Evolutionary conservation across 2,113 vertebrate species (phyloP).

Genomic region (Tursiops truncatus): DNA sequence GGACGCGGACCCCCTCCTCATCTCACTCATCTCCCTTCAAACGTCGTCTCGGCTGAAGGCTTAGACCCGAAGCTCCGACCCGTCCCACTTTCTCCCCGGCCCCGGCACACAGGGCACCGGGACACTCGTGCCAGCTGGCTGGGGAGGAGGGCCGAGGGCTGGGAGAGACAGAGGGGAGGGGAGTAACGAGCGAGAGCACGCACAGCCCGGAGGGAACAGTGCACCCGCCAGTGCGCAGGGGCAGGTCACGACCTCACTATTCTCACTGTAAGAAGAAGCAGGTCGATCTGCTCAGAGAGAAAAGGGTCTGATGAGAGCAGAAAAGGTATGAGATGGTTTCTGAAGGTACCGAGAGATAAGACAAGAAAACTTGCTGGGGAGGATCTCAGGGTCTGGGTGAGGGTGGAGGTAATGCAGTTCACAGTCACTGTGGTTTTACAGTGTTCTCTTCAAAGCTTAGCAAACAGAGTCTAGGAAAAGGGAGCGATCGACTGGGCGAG

Average conservation of each 20-base stretch:
- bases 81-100: rapidly evolving
- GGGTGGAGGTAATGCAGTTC: background rate
- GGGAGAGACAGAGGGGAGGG: background rate
- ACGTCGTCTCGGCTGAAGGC: background rate
- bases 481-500: rapidly evolving
- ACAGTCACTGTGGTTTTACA: background rate
- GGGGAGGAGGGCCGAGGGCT: background rate
- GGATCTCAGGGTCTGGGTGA: background rate
- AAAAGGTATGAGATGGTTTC: background rate
- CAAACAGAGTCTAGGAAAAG: background rate
- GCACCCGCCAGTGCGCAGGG: rapidly evolving
- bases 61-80: background rate
- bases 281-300: background rate
- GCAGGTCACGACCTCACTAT: background rate
- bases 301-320: rapidly evolving
- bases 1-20: rapidly evolving
- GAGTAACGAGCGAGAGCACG: background rate
- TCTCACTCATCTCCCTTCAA: too few species aligned
- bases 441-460: background rate
- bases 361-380: background rate
- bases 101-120: rapidly evolving
- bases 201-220: background rate
- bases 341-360: background rate
- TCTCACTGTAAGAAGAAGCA: background rate
- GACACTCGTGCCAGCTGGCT: background rate